Evolutionary conservation across 2,113 vertebrate genomes (phyloP).

Genomic region (Crotalus horridus): DNA sequence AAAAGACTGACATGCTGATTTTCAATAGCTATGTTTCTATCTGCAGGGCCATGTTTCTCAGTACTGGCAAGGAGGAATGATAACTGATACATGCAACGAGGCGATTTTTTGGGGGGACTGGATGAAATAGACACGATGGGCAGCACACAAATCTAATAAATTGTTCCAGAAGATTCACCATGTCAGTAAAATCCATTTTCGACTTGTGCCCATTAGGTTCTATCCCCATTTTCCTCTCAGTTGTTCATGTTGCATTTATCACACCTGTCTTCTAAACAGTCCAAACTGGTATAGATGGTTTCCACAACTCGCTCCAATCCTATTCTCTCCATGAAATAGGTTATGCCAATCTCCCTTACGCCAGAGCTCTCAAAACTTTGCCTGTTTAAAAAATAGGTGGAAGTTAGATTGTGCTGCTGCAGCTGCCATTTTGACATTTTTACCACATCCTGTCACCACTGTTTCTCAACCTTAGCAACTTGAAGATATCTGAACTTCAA

Average conservation of each 20-base stretch:
- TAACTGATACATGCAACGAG: background rate
- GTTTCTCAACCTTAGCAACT: too few species aligned
- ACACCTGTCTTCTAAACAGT: background rate
- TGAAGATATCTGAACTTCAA: background rate
- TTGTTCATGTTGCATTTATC: background rate
- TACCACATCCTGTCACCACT: background rate
- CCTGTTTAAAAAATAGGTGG: background rate
- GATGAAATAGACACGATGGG: background rate
- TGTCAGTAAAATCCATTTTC: background rate
- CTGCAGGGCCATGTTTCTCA: background rate
- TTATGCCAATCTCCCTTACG: background rate
- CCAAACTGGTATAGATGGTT: too few species aligned
- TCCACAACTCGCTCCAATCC: background rate
- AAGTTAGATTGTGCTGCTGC: background rate
- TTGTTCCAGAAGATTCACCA: background rate
- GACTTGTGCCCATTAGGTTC: background rate
- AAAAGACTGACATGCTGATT: background rate
- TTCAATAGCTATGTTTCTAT: background rate
- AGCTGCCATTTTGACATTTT: background rate
- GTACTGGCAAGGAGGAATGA: background rate
- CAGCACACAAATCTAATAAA: background rate
- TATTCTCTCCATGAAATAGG: background rate
- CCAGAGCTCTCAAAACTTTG: background rate
- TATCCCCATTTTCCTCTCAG: background rate
- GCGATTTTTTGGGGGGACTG: background rate